Evolutionary conservation across 2,888 invertebrate species (phyloP), one percentile per base, ranked within the genome.

Genomic region (Drosophila longiperda): DNA sequence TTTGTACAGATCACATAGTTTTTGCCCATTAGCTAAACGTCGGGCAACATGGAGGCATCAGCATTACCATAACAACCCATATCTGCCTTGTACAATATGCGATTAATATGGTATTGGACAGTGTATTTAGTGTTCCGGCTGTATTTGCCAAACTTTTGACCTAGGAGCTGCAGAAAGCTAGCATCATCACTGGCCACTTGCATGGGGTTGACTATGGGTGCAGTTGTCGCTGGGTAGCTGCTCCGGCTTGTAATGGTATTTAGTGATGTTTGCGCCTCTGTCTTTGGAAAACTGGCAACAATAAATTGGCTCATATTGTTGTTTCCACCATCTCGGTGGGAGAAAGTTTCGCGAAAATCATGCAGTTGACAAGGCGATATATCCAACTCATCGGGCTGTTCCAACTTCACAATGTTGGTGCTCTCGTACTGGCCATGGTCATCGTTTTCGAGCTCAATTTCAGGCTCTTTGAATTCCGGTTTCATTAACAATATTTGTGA

Each of bases 81-180:
- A 40, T 83, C 83, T 42, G 84, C 87, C 58, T 73, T 83, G 29
- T 75, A 83, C 4, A 83, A 32, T n/a, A 87, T 76, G 5, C 74
- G 69, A 57, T 87, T 83, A 0, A 83, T 74, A 9, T 87, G 83
- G 23, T 75, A 83, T 66, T 83, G 81, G 0, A 87, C 67, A 0
- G 75, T 83, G 29, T 80, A 71, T 23, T 63, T 83, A 17, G 87
- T 83, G 32, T 58, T 71, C 2, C 40, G 8, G 7, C 62, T 63
- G n/a, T 86, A 83, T 55, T 86, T 86, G 61, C 55, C 23, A 3
- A 86, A 62, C 48, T 83, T 83, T 11, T 71, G 59, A 12, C 57
- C 68, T 45, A 83, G 36, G 59, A 83, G 80, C 6, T 74, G 81
- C 5, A 87, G 38, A 34, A 62, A 87, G 65, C 60, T 74, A 5